phyloP scores from a whole-genome alignment of 2,888 invertebrate genomes.

The Peribatodes rhomboidaria region DNA sequence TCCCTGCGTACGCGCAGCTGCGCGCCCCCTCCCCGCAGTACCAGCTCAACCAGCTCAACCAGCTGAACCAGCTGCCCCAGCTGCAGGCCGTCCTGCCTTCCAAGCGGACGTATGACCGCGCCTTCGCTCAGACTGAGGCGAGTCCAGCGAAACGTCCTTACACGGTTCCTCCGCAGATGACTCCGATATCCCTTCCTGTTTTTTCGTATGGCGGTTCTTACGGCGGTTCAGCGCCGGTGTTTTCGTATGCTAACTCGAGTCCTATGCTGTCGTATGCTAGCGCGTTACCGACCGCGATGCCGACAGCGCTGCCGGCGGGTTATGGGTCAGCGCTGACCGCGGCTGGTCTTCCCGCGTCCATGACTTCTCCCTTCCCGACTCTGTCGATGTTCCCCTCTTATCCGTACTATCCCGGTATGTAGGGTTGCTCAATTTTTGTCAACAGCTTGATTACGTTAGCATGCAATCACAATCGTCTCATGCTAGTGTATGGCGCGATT shows the following conservation, averaged over 20 bases:
- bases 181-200: slow-evolving; percentile 77
- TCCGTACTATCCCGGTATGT: slow-evolving; percentile 56
- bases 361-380: slow-evolving; percentile 64
- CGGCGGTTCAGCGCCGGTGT: slow-evolving; percentile 76
- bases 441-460: neutral
- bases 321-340: slow-evolving; percentile 71
- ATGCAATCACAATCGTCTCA: neutral
- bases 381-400: slow-evolving; percentile 77
- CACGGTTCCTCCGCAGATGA: slow-evolving; percentile 71
- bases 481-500: neutral
- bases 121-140: slow-evolving; percentile 86
- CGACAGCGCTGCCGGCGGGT: slow-evolving; percentile 70
- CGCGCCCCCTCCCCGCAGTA: slow-evolving; percentile 59
- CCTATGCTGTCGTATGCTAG: slow-evolving; percentile 72
- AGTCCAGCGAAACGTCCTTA: slow-evolving; percentile 83
- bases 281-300: slow-evolving; percentile 63
- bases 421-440: slow-evolving; percentile 29
- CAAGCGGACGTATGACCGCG: slow-evolving; percentile 91
- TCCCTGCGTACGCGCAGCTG: slow-evolving; percentile 68
- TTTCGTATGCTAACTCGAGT: slow-evolving; percentile 75
- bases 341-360: slow-evolving; percentile 63
- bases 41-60: slow-evolving; percentile 60
- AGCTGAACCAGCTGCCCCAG: slow-evolving; percentile 59
- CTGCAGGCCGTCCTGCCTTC: slow-evolving; percentile 76
- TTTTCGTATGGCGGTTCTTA: slow-evolving; percentile 86